Percentiles rank a stretch among this genome's conserved stretches.
phyloP scores from a whole-genome alignment of 2,888 invertebrate species.

The Hipparchia semele region DNA sequence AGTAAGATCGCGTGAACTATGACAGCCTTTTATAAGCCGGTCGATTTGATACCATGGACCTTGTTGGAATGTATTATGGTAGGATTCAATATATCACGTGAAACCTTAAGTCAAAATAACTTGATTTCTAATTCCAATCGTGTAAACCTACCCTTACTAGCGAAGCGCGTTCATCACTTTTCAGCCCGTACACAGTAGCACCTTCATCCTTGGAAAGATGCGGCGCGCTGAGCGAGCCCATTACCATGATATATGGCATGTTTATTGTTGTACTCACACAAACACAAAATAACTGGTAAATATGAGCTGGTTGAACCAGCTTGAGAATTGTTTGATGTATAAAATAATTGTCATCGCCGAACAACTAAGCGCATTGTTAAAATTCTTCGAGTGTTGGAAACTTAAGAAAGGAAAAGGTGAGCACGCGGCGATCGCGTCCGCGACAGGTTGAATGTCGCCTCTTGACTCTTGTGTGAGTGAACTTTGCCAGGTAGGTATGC shows the following conservation, averaged over 20 bases:
- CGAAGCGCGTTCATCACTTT: slow-evolving; percentile 69
- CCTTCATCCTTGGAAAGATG: slow-evolving; percentile 77
- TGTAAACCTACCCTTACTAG: slow-evolving; percentile 51
- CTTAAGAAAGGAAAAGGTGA: slow-evolving; percentile 29
- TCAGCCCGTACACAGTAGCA: slow-evolving; percentile 75
- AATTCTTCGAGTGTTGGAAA: slow-evolving; percentile 1
- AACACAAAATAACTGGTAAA: slow-evolving; percentile 10
- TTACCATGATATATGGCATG: slow-evolving; percentile 81
- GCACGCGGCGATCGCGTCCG: slow-evolving; percentile 52
- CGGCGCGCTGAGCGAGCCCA: slow-evolving; percentile 73
- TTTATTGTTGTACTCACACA: slow-evolving; percentile 25
- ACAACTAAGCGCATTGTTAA: slow-evolving; percentile 18
- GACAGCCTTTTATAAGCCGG: too few species aligned
- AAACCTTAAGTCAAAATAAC: too few species aligned
- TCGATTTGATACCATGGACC: too few species aligned
- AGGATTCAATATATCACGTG: not conserved
- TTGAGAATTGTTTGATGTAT: slow-evolving; percentile 8
- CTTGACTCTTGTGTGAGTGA: slow-evolving; percentile 61
- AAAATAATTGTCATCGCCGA: slow-evolving; percentile 23
- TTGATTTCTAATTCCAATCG: not conserved
- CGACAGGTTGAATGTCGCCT: slow-evolving; percentile 55
- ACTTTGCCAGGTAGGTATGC: slow-evolving; percentile 59
- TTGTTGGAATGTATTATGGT: not conserved
- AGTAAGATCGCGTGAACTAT: too few species aligned
- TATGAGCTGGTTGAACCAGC: slow-evolving; percentile 13